Evolutionary conservation across 2,113 vertebrate species (phyloP), one percentile per base, ranked within the genome.

Genomic region (Grammomys surdaster): DNA sequence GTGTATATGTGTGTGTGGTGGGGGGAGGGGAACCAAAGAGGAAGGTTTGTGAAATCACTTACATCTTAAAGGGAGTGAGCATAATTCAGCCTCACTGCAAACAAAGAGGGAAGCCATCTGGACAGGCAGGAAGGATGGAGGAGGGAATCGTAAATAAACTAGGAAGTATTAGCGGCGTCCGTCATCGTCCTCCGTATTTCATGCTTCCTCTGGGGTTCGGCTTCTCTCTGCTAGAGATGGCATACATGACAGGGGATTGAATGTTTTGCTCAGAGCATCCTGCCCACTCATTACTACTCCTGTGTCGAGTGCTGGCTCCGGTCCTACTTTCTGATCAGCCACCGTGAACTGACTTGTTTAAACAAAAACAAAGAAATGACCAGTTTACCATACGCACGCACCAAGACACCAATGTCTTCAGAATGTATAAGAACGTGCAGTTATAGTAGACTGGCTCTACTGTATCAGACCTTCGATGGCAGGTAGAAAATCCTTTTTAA

Each of bases 101-200:
- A 95, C 90, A 19, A 87, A 96, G 94, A 96, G 60, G 14, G 60
- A 94, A 92, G 94, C 60, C 88, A 94, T 95, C 95, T 95, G 72
- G 77, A 78, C 14, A 36, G 85, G 77, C 72, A 92, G 93, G 94
- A 94, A 97, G 76, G 86, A 87, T 78, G 54, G 92, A 89, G 67
- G 87, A 92, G 73, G 76, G 69, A 95, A 88, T 88, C n/a, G 14
- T 89, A 94, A 94, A 95, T 95, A 95, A 96, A 88, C 5, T 2
- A 91, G 88, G 16, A 70, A 65, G 86, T 24, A 63, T 88, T 73
- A 20, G 46, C 43, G 93, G 82, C 4, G 78, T 28, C 60, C 22
- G 7, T 63, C 60, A 22, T 7, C 7, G 56, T 85, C 58, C 76
- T 92, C 65, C 10, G 16, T 69, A 22, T 85, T 89, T 96, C 28